Evolutionary conservation across 2,888 invertebrate species (phyloP).

Genomic region (Salpingus planirostris): DNA sequence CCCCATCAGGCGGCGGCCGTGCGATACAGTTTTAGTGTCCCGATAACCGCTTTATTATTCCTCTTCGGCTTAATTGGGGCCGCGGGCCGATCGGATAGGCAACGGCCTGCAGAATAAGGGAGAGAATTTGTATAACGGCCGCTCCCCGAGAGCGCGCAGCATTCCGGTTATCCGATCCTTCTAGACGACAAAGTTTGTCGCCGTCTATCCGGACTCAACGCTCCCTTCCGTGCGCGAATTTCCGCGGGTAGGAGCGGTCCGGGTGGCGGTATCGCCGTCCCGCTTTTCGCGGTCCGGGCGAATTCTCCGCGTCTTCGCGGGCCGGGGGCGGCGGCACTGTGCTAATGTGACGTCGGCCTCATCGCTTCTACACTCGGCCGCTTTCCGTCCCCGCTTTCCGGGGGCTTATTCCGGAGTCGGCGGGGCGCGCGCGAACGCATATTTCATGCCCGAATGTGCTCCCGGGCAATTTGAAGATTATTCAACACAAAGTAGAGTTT

Average conservation of each 20-base stretch:
- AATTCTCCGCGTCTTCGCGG: not conserved
- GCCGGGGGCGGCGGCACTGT: conserved; percentile 28
- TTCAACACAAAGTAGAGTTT: conserved; percentile 41
- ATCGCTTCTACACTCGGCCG: conserved; percentile 37
- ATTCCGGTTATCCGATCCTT: conserved; percentile 31
- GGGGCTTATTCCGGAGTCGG: conserved; percentile 28
- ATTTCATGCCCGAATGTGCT: conserved; percentile 37
- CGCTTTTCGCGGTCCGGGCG: no score
- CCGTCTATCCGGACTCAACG: conserved; percentile 30
- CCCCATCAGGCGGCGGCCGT: conserved; percentile 22
- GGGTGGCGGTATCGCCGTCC: no score
- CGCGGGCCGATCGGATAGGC: conserved; percentile 27
- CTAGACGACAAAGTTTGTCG: conserved; percentile 36
- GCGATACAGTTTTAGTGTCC: conserved; percentile 25
- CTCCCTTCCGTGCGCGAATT: no score
- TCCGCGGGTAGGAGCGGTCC: not conserved
- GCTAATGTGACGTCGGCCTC: conserved; percentile 38
- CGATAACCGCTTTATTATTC: conserved; percentile 26
- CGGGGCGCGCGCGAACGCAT: conserved; percentile 27
- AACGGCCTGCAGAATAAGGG: conserved; percentile 25
- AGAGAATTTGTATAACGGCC: conserved; percentile 27
- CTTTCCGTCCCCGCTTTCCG: conserved; percentile 33
- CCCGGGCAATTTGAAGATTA: conserved; percentile 41
- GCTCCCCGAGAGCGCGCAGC: conserved; percentile 10
- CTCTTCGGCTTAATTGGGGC: conserved; percentile 29